Evolutionary conservation across 2,888 invertebrate genomes (phyloP).

Genomic region (Agrochola lychnidis): DNA sequence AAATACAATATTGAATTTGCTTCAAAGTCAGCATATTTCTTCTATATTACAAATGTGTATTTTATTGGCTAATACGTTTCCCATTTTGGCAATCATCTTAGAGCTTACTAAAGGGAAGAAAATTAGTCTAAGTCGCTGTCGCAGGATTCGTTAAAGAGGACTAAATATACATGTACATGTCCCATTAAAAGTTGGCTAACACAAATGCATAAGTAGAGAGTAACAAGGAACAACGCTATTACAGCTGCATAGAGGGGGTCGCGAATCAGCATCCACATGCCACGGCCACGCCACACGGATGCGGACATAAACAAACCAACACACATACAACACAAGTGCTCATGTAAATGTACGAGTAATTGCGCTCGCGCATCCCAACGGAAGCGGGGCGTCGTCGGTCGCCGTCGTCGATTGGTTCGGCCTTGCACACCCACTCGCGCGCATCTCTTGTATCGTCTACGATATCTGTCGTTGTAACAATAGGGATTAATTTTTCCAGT

Average conservation of each 20-base stretch:
- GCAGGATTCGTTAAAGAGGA: neutral
- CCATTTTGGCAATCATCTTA: neutral
- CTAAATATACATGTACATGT: neutral
- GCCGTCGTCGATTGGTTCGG: conserved; percentile 68
- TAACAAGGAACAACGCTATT: conserved; percentile 30
- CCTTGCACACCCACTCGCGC: conserved; percentile 69
- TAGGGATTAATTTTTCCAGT: conserved; percentile 57
- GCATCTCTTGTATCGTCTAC: conserved; percentile 41
- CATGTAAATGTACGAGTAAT: conserved; percentile 59
- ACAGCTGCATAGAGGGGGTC: conserved; percentile 30
- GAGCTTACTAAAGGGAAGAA: neutral
- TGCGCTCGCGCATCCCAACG: conserved; percentile 64
- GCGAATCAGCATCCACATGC: neutral
- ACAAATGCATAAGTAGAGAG: neutral
- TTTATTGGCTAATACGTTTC: too few species aligned
- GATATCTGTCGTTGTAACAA: conserved; percentile 36
- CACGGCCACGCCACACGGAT: conserved; percentile 30
- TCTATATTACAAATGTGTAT: too few species aligned
- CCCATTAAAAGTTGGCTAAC: neutral
- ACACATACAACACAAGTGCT: conserved; percentile 47
- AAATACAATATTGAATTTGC: neutral
- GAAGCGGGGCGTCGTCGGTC: conserved; percentile 61
- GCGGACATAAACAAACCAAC: conserved; percentile 46
- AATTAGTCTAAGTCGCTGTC: neutral
- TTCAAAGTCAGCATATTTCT: neutral